These are phyloP conservation scores for Papilio machaon DNA, from an alignment of 1,140 invertebrate species.

Conservation along the genomic window DNA sequence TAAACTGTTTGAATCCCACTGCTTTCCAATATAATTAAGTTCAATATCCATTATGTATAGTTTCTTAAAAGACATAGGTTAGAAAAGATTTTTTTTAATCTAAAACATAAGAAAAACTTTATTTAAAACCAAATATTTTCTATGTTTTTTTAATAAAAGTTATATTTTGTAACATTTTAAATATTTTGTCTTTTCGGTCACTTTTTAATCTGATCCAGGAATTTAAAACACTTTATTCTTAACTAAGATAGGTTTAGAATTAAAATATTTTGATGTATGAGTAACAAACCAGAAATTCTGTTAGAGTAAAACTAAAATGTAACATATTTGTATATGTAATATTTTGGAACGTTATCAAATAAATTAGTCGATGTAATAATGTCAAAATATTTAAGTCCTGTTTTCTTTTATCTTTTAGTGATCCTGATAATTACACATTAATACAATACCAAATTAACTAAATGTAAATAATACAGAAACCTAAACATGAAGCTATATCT, in stretches of 20 bases:
- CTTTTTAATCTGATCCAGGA: background rate
- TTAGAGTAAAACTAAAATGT: background rate
- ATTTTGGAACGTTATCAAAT: background rate
- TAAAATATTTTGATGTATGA: background rate
- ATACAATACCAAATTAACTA: no score
- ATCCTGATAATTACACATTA: background rate
- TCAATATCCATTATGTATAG: background rate
- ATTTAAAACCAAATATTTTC: background rate
- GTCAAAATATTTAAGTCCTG: background rate
- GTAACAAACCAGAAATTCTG: background rate
- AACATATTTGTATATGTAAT: background rate
- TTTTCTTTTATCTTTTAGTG: background rate
- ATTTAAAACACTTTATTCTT: background rate
- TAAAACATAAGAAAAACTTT: background rate
- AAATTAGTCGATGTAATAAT: background rate
- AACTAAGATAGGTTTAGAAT: background rate
- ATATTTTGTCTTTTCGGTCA: background rate
- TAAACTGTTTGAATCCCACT: slow-evolving; percentile 38
- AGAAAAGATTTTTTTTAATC: background rate
- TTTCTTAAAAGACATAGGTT: background rate
- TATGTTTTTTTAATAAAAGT: background rate
- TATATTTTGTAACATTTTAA: background rate
- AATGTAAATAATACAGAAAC: background rate
- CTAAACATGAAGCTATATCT: background rate
- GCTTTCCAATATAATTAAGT: background rate